Base-by-base conservation (phyloP, 2,797 vertebrate species). In the Sibirionetta formosa region DNA sequence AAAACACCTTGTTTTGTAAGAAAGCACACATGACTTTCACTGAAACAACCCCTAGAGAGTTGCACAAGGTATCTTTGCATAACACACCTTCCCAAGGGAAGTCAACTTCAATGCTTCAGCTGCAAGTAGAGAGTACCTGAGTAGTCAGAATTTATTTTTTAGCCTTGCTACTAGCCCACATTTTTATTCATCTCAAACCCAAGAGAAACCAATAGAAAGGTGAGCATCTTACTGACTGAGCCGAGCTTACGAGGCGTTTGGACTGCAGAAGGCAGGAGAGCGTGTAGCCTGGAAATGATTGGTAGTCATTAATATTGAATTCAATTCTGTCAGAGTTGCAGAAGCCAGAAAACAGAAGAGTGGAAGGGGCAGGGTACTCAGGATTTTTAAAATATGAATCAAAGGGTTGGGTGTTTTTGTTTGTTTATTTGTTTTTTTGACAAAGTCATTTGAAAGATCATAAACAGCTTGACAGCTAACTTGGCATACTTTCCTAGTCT, bases 381-480 rank as follows among this genome's bases (percentile, higher is more conserved):
- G 64, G 80, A 70, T 93, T 94, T 66, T 88, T 88, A 78, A 96
- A 97, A 95, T 94, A 96, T 82, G 83, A 90, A 93, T 96, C 95
- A 97, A 94, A 96, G 83, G 14, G 27, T 26, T 88, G 42, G 3
- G 9, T 2, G 18, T 22, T 42, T 42, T 29, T 64, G 29, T 29
- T 64, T 42, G 29, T 64, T 24, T 13, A 65, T 44, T 40, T 63
- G 73, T 81, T 65, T 65, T 4, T n/a, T 78, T 88, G 68, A 71
- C 66, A 79, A 93, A 75, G 95, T 92, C 95, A 38, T 88, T 94
- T 90, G 85, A 82, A 88, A 80, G 75, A 86, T 94, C 82, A 94
- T 84, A 93, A 76, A 66, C 50, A 79, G 40, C 61, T 81, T 95
- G 88, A 84, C 82, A 86, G 85, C 60, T 70, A 53, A 66, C 86